phyloP scores from a whole-genome alignment of 2,113 vertebrate species.

The Myotis yumanensis region DNA sequence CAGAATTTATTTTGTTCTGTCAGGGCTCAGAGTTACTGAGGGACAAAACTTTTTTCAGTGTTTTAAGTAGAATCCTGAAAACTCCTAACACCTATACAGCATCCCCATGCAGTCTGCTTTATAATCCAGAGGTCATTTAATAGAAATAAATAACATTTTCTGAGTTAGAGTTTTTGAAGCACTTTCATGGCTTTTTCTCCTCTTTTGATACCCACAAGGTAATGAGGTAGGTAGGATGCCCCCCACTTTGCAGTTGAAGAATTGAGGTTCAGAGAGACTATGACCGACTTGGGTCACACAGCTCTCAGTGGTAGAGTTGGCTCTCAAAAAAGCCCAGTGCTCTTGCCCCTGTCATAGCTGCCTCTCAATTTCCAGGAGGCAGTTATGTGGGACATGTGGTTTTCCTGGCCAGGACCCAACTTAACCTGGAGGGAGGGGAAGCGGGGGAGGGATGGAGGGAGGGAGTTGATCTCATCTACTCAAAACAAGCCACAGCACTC shows the following conservation, averaged over 20 bases:
- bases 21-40: not conserved
- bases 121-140: not conserved
- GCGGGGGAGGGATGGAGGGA: not conserved
- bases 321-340: not conserved
- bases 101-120: not conserved
- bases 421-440: not conserved
- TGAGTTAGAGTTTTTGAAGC: not conserved
- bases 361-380: not conserved
- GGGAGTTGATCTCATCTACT: not conserved
- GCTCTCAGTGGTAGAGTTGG: not conserved
- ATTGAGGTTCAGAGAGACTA: not conserved
- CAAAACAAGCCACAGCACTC: not conserved
- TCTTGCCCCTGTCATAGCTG: not conserved
- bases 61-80: not conserved
- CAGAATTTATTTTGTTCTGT: not conserved
- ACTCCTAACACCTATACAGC: rapidly evolving
- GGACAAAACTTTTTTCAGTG: not conserved
- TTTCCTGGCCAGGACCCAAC: not conserved
- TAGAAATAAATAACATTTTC: not conserved
- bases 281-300: not conserved
- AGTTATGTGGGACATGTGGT: not conserved
- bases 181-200: not conserved
- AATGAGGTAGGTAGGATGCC: not conserved
- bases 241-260: not conserved
- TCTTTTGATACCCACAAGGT: not conserved